These are phyloP conservation scores for Diadumene lineata DNA, from an alignment of 92 coral and sea anemone species.

Conservation along the genomic window DNA sequence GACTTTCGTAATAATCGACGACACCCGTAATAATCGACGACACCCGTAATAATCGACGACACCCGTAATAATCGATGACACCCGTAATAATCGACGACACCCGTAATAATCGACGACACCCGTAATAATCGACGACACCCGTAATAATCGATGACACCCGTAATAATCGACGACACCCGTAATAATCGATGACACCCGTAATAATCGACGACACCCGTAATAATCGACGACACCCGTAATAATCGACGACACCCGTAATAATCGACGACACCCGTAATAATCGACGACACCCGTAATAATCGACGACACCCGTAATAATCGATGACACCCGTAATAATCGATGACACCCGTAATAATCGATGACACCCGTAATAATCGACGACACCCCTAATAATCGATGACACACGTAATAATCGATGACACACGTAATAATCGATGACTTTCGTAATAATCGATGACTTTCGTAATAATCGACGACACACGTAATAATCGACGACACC, in stretches of 20 bases:
- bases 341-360: background rate
- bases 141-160: background rate
- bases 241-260: background rate
- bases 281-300: background rate
- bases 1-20: background rate
- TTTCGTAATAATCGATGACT: background rate
- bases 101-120: background rate
- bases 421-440: background rate
- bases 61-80: background rate
- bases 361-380: background rate
- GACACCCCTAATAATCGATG: background rate
- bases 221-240: background rate
- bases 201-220: background rate
- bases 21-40: background rate
- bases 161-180: background rate
- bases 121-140: background rate
- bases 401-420: background rate
- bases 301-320: background rate
- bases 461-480: background rate
- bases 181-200: background rate
- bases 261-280: background rate
- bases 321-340: background rate
- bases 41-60: background rate
- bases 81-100: background rate
- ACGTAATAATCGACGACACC: background rate